A percentile compares a stretch with the other conserved stretches of the same genome.
phyloP scores from a whole-genome alignment of 2,113 vertebrate genomes.

The Coptodon rendalli region DNA sequence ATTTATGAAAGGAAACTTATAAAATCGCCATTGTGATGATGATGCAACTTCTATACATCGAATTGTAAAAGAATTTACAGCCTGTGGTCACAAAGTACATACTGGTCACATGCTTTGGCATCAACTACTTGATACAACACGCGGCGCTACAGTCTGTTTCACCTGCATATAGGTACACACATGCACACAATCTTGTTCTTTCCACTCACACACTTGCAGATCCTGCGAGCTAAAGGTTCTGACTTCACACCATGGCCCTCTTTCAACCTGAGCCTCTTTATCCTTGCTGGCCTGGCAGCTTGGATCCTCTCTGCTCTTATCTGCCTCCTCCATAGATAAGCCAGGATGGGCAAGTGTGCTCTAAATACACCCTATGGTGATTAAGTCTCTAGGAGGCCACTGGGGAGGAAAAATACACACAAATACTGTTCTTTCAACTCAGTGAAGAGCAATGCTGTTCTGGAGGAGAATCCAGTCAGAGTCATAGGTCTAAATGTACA shows the following conservation, averaged over 20 bases:
- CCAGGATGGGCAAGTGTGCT: constrained; percentile 35
- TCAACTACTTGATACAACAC: not conserved
- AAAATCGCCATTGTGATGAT: not conserved
- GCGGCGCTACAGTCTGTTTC: not conserved
- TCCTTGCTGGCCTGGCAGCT: constrained; percentile 50
- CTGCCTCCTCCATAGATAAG: constrained; percentile 58
- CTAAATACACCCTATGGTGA: constrained; percentile 29
- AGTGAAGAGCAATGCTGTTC: not conserved
- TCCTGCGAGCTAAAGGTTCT: constrained; percentile 37
- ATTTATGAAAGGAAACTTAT: not conserved
- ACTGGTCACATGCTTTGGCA: not conserved
- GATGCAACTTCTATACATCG: not conserved
- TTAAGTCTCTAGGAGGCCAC: constrained; percentile 25
- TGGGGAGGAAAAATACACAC: not conserved
- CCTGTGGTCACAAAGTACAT: not conserved
- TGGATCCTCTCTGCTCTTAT: constrained; percentile 55
- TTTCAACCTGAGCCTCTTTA: constrained; percentile 53
- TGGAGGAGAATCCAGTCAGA: not conserved
- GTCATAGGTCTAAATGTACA: not conserved
- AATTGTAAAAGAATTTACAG: not conserved
- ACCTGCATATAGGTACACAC: not conserved
- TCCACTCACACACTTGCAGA: not conserved
- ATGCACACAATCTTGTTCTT: not conserved
- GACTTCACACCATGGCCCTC: constrained; percentile 36
- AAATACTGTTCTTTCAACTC: not conserved